Conservation (phyloP, 2,888 invertebrate species). For the Cosmopolites sordidus region DNA sequence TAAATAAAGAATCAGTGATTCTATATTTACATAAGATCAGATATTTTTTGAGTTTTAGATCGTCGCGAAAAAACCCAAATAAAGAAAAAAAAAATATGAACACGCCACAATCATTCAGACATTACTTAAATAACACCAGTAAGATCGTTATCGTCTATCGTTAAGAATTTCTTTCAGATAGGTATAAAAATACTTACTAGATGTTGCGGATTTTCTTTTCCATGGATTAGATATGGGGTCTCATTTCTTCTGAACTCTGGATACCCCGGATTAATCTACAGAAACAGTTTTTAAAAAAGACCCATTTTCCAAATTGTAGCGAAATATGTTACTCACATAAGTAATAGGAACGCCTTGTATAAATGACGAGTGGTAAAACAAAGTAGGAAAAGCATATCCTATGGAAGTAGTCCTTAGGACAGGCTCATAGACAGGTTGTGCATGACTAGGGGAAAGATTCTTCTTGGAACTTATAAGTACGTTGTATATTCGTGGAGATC, state of each 20-base stretch:
- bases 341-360: constrained; percentile 12
- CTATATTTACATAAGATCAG: too few species aligned
- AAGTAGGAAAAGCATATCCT: constrained; percentile 34
- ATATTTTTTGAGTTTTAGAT: too few species aligned
- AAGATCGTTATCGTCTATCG: too few species aligned
- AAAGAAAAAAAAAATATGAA: too few species aligned
- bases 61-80: too few species aligned
- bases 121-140: too few species aligned
- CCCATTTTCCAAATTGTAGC: too few species aligned
- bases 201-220: background rate
- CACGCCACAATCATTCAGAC: too few species aligned
- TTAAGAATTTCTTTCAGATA: too few species aligned
- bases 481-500: constrained; percentile 37
- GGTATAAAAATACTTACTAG: background rate
- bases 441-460: constrained; percentile 38
- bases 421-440: constrained; percentile 38
- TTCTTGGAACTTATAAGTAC: constrained; percentile 37
- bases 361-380: constrained; percentile 23
- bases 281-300: too few species aligned
- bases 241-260: constrained; percentile 12
- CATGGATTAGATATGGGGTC: background rate
- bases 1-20: too few species aligned
- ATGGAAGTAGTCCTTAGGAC: constrained; percentile 37
- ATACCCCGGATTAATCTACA: constrained; percentile 16
- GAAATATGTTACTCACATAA: constrained; percentile 32